Evolutionary conservation across 2,888 invertebrate species (phyloP), one percentile per base, ranked within the genome.

Genomic region (Mesorhabditis sp.): DNA sequence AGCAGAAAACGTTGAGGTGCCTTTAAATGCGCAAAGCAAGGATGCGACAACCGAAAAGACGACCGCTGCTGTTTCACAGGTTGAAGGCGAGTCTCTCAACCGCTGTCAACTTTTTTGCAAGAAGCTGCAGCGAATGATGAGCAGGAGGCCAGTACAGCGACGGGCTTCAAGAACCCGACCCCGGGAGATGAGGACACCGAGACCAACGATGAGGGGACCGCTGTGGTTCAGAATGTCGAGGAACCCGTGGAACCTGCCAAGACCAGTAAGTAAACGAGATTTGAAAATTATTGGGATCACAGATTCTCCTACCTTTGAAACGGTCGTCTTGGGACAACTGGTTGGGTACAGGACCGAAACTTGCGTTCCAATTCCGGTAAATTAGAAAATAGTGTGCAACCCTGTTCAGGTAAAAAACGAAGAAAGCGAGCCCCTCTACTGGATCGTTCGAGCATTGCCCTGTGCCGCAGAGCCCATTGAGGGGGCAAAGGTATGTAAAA

Each of bases 371-470:
- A 50, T 50, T 50, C 7, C 58, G 58, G 58, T 50, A 50, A 50
- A 50, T 50, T 50, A 50, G 58, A 50, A 50, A n/a, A 50, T 50
- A 50, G 7, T 50, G 10, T 13, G 58, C 58, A 13, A n/a, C 7
- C 58, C n/a, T 50, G 7, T 50, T 50, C 58, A 50, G 58, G 58
- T 50, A 13, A 10, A n/a, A 50, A n/a, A n/a, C 10, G 58, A 50
- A 50, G 58, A 50, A 50, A 50, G 58, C 58, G 58, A 50, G 58
- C 58, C 58, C 7, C n/a, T 50, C 10, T 50, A 50, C 58, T 50
- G 58, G 58, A 50, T 50, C 58, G 58, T 50, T 50, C 58, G 58
- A 10, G 58, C 58, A 13, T n/a, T 13, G 7, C 58, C 58, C 10
- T 50, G 58, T n/a, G n/a, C 7, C n/a, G 58, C 7, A n/a, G n/a